Evolutionary conservation across 2,797 vertebrate species (phyloP), one percentile per base, ranked within the genome.

Genomic region (Cynopterus sphinx): DNA sequence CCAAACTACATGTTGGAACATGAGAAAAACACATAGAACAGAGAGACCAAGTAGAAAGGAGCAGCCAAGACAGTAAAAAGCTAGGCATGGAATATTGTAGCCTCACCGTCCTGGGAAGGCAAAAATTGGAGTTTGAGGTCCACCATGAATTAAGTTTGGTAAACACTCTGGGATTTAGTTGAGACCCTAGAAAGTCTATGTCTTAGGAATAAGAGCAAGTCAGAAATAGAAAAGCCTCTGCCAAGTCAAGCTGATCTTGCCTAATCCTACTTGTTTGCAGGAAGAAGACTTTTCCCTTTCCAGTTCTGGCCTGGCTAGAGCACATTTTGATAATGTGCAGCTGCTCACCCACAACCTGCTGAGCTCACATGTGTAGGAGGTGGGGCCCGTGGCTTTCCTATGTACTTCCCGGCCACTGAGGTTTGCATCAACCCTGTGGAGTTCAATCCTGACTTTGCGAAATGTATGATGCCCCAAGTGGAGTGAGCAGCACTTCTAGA

Each of bases 281-380:
- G 36, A 28, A 63, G n/a, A n/a, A 26, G 15, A 36, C n/a, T 87
- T 65, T 6, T 79, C 8, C 51, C 43, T 57, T 77, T 82, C 74
- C 49, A 15, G 28, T 49, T 59, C n/a, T 19, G 5, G 36, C 33
- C 46, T 73, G 26, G 49, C 2, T 2, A 75, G 43, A 68, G 11
- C 21, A 31, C 3, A 17, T 49, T 24, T 11, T 4, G 5, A 57
- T n/a, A 11, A 33, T 28, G 99, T 99, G 99, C 99, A 99, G 97
- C 98, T 99, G 21, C 97, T 99, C 31, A 99, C 99, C 0, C 99
- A 99, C 97, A 99, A 99, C 92, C 99, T 99, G 98, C 95, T 99
- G 96, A 99, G 98, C 2, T 99, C 99, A 5, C 99, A 99, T 49
- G 99, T 99, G 85, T 99, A 99, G 90, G 99, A 99, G 1, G 98